phyloP scores from a whole-genome alignment of 2,113 vertebrate species.

The Psittacara wagleri region DNA sequence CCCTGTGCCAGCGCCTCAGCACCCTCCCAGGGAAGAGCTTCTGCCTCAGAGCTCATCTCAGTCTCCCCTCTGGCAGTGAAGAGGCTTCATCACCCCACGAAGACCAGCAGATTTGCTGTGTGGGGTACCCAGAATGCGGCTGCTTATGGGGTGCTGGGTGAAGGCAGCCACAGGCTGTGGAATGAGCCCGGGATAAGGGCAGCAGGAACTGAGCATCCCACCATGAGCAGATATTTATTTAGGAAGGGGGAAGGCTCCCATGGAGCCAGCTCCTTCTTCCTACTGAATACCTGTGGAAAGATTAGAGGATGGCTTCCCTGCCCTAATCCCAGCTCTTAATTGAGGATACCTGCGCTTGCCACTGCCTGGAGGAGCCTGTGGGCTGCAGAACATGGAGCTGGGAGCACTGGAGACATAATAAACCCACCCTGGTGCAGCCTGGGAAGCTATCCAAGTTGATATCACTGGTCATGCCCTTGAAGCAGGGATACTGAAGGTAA shows the following conservation, averaged over 20 bases:
- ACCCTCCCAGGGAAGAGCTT: neutral
- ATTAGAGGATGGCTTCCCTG: neutral
- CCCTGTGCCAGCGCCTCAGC: too few relatives aligned
- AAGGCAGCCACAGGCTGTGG: neutral
- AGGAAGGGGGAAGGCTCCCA: neutral
- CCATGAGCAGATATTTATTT: fast-evolving
- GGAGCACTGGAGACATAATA: neutral
- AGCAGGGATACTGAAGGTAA: neutral
- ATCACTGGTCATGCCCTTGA: fast-evolving
- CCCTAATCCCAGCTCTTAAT: neutral
- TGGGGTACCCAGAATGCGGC: neutral
- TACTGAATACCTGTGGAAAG: fast-evolving
- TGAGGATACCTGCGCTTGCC: neutral
- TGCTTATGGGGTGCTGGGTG: neutral
- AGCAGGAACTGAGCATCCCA: neutral
- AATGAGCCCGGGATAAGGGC: neutral
- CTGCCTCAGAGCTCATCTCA: too few relatives aligned
- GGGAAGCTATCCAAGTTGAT: fast-evolving
- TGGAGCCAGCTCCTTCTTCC: neutral
- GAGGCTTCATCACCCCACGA: neutral
- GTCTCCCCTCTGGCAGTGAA: neutral
- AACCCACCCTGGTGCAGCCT: neutral
- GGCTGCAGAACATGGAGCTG: neutral
- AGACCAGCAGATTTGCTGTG: fast-evolving
- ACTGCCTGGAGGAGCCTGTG: neutral